Evolutionary conservation across 2,888 invertebrate species (phyloP).

Genomic region (Coremacera marginata): DNA sequence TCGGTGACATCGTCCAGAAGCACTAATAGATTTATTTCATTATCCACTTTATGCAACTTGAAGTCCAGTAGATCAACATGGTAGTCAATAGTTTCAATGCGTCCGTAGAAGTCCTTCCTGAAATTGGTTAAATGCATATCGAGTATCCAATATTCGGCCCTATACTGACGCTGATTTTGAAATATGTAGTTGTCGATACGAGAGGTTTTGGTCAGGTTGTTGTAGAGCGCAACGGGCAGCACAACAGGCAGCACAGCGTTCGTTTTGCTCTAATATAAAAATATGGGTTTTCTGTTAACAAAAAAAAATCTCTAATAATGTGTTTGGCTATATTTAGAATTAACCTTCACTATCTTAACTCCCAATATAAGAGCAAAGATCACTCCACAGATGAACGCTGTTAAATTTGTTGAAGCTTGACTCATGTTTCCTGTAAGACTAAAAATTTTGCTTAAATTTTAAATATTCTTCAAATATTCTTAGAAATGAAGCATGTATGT

Average conservation of each 20-base stretch:
- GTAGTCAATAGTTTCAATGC: slow-evolving; percentile 42
- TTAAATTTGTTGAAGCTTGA: neutral
- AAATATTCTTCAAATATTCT: no score
- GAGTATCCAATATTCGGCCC: slow-evolving; percentile 30
- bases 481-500: no score
- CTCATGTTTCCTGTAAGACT: neutral
- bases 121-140: slow-evolving; percentile 43
- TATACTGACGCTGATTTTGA: slow-evolving; percentile 45
- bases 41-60: slow-evolving; percentile 40
- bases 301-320: no score
- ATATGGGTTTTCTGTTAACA: neutral
- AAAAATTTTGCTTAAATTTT: neutral
- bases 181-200: slow-evolving; percentile 43
- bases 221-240: slow-evolving; percentile 41
- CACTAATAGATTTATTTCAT: slow-evolving; percentile 45
- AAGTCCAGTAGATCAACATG: slow-evolving; percentile 41
- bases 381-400: no score
- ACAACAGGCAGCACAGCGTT: no score
- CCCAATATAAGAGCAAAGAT: neutral
- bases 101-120: slow-evolving; percentile 37
- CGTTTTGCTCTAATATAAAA: slow-evolving; percentile 35
- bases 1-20: slow-evolving; percentile 47
- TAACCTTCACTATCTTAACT: neutral
- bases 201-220: slow-evolving; percentile 35
- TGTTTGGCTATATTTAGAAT: neutral